Evolutionary conservation across 2,888 invertebrate species (phyloP).

Genomic region (Limnephilus marmoratus): DNA sequence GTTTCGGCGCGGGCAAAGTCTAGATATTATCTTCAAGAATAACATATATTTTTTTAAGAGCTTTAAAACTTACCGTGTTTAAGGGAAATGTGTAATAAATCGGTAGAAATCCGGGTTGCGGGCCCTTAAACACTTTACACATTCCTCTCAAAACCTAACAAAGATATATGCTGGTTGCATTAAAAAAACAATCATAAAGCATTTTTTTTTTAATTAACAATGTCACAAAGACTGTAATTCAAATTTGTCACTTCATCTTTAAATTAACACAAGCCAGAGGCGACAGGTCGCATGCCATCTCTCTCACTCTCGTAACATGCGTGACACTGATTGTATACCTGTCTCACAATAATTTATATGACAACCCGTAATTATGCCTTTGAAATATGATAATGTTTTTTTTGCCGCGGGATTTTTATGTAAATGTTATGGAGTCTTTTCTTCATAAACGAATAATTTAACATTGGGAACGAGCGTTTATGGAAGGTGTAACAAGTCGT

Average conservation of each 20-base stretch:
- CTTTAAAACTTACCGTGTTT: too few relatives aligned
- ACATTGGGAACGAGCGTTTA: constrained; percentile 2
- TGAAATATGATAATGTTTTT: constrained; percentile 19
- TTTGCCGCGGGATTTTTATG: constrained; percentile 41
- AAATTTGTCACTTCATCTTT: constrained; percentile 29
- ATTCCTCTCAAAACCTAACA: neutral
- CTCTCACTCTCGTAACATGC: neutral
- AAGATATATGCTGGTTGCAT: neutral
- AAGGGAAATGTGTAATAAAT: too few relatives aligned
- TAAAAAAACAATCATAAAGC: neutral
- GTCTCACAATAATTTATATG: constrained; percentile 51
- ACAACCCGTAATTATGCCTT: constrained; percentile 49
- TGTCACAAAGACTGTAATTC: constrained; percentile 24
- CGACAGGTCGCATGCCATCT: neutral
- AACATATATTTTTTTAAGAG: too few relatives aligned
- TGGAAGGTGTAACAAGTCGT: neutral
- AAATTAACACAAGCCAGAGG: constrained; percentile 13
- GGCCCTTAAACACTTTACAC: neutral
- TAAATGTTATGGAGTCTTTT: constrained; percentile 27
- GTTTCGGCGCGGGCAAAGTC: too few relatives aligned
- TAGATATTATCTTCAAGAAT: too few relatives aligned
- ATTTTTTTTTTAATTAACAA: constrained; percentile 18
- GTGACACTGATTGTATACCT: constrained; percentile 27
- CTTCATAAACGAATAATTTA: constrained; percentile 33
- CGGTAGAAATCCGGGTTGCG: too few relatives aligned